Conservation (phyloP, 2,797 vertebrate species). For the Eleutherodactylus coqui region DNA sequence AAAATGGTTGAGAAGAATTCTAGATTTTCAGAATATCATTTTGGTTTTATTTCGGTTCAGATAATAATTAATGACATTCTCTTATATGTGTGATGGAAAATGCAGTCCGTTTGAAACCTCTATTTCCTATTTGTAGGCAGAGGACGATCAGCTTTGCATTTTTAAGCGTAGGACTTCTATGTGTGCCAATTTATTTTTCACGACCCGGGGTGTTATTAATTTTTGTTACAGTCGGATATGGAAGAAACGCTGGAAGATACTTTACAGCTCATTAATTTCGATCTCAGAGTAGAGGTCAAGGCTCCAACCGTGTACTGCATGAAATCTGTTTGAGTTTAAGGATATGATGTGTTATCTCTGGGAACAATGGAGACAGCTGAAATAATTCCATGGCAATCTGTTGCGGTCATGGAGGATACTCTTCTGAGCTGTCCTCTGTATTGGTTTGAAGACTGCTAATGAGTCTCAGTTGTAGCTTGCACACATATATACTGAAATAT, state of each 20-base stretch:
- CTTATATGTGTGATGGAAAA: neutral
- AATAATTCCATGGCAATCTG: constrained; percentile 31
- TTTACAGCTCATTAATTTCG: constrained; percentile 58
- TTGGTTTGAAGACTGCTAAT: constrained; percentile 37
- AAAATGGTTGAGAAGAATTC: neutral
- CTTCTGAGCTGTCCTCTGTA: constrained; percentile 4
- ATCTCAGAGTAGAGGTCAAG: constrained; percentile 48
- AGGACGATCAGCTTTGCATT: constrained; percentile 15
- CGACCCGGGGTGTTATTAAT: constrained; percentile 39
- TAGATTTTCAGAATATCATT: neutral
- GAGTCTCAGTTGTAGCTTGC: constrained; percentile 29
- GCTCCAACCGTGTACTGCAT: constrained; percentile 32
- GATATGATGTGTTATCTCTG: constrained; percentile 42
- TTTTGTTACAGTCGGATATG: constrained; percentile 41
- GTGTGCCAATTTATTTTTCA: constrained; percentile 29
- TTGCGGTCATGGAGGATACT: constrained; percentile 30
- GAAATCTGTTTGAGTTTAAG: constrained; percentile 48
- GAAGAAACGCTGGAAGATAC: constrained; percentile 34
- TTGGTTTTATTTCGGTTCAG: neutral
- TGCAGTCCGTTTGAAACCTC: neutral
- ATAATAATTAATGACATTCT: neutral
- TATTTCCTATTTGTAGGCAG: neutral
- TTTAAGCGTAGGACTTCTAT: neutral
- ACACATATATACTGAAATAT: neutral
- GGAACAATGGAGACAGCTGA: constrained; percentile 37